These are phyloP conservation scores for Electrophaes corylata DNA, from an alignment of 2,888 invertebrate species.

Conservation along the genomic window DNA sequence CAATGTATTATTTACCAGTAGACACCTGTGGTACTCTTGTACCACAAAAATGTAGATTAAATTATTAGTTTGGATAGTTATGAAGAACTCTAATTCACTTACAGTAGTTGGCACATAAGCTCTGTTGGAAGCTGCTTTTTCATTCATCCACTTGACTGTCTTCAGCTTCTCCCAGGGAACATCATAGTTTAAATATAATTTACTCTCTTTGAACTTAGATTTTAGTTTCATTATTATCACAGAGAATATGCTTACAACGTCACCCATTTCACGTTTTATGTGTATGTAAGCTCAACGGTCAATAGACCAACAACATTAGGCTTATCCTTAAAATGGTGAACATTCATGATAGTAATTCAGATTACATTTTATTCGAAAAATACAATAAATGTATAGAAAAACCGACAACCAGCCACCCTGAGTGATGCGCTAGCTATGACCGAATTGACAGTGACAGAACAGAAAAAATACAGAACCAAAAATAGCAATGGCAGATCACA, in stretches of 20 bases:
- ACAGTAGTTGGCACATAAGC: slow-evolving; percentile 93
- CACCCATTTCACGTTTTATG: slow-evolving; percentile 70
- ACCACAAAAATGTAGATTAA: too few relatives aligned
- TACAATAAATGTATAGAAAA: slow-evolving; percentile 38
- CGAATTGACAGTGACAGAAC: too few relatives aligned
- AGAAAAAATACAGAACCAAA: too few relatives aligned
- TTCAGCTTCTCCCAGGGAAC: slow-evolving; percentile 76
- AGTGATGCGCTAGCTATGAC: slow-evolving; percentile 56
- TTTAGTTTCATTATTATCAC: slow-evolving; percentile 82
- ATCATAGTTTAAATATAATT: slow-evolving; percentile 75
- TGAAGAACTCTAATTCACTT: slow-evolving; percentile 37
- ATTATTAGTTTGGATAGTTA: neutral
- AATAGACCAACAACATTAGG: slow-evolving; percentile 65
- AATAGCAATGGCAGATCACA: too few relatives aligned
- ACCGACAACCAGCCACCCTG: slow-evolving; percentile 48
- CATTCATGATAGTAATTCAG: slow-evolving; percentile 67
- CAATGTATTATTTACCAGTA: too few relatives aligned
- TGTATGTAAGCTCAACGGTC: slow-evolving; percentile 61
- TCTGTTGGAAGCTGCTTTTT: slow-evolving; percentile 87
- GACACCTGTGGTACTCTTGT: too few relatives aligned
- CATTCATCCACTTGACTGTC: slow-evolving; percentile 91
- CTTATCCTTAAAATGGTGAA: slow-evolving; percentile 55
- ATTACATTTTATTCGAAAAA: slow-evolving; percentile 61
- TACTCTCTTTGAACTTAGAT: slow-evolving; percentile 80
- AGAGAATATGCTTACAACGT: slow-evolving; percentile 80